These are phyloP conservation scores for Crotalus tigris DNA, from an alignment of 2,113 vertebrate genomes.

Conservation along the genomic window DNA sequence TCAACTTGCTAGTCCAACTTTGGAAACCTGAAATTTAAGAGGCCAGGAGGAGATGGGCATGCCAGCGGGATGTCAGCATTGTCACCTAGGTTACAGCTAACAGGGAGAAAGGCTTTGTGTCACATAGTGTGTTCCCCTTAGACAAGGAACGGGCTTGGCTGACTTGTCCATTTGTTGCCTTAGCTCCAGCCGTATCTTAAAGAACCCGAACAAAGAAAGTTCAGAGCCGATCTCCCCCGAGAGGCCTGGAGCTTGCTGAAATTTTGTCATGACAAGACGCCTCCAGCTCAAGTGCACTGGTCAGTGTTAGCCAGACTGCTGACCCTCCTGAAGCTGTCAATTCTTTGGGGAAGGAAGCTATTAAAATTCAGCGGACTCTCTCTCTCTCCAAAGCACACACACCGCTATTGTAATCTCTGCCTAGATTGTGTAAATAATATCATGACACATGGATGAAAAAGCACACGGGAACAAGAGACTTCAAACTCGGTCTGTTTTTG, in stretches of 20 bases:
- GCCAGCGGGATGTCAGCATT: background rate
- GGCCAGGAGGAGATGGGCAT: too few species aligned
- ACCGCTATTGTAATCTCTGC: too few species aligned
- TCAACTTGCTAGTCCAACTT: background rate
- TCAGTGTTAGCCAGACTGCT: background rate
- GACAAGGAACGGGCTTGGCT: background rate
- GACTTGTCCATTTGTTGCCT: conserved; percentile 45
- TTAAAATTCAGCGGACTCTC: background rate
- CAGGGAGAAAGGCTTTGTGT: background rate
- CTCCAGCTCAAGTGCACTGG: background rate
- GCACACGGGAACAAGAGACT: background rate
- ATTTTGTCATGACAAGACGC: background rate
- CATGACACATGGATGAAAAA: background rate
- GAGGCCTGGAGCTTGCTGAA: background rate
- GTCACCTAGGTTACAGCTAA: background rate
- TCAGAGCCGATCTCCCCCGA: background rate
- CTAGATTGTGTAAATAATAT: background rate
- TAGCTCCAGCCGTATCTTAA: conserved; percentile 50
- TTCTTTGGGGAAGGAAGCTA: background rate
- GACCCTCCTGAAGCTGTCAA: background rate
- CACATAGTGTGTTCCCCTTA: background rate
- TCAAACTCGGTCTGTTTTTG: background rate
- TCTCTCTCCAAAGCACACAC: background rate
- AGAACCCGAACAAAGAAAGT: background rate
- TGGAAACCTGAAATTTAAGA: background rate